Conservation (phyloP, 1,140 invertebrate genomes). For the Holcopasites calliopsidis region DNA sequence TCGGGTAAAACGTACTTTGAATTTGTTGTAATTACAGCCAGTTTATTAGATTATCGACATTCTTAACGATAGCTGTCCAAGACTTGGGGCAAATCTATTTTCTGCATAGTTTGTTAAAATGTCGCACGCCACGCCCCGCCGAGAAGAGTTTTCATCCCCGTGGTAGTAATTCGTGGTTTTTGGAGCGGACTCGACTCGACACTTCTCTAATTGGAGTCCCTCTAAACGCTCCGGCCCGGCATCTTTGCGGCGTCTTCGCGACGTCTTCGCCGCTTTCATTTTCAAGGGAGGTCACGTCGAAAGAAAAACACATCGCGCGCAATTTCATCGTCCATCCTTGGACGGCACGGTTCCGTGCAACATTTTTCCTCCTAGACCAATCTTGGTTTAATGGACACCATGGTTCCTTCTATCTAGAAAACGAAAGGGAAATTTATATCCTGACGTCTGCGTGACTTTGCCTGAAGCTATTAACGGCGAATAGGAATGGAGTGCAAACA, state of each 20-base stretch:
- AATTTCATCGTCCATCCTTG: too few species aligned
- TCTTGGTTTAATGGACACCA: slow-evolving; percentile 19
- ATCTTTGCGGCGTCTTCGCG: slow-evolving; percentile 13
- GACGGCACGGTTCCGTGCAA: too few species aligned
- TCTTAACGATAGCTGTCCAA: too few species aligned
- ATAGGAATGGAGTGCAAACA: slow-evolving; percentile 54
- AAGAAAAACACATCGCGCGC: too few species aligned
- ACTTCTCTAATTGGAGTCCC: slow-evolving; percentile 54
- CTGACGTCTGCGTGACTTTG: slow-evolving; percentile 10
- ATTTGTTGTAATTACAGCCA: too few species aligned
- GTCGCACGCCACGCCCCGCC: too few species aligned
- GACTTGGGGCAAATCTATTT: too few species aligned
- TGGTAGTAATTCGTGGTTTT: slow-evolving; percentile 54
- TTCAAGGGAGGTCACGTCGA: too few species aligned
- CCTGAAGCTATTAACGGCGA: slow-evolving; percentile 50
- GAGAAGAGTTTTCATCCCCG: not conserved
- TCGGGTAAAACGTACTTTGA: not conserved
- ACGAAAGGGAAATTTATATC: slow-evolving; percentile 7
- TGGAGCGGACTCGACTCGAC: slow-evolving; percentile 47
- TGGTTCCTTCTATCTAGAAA: not conserved
- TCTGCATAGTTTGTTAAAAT: too few species aligned
- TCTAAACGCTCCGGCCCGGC: not conserved
- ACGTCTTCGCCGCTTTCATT: not conserved
- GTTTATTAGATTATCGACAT: too few species aligned
- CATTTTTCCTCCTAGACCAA: too few species aligned